These are phyloP conservation scores for Danio choprae DNA, from an alignment of 2,797 vertebrate genomes.

Conservation along the genomic window DNA sequence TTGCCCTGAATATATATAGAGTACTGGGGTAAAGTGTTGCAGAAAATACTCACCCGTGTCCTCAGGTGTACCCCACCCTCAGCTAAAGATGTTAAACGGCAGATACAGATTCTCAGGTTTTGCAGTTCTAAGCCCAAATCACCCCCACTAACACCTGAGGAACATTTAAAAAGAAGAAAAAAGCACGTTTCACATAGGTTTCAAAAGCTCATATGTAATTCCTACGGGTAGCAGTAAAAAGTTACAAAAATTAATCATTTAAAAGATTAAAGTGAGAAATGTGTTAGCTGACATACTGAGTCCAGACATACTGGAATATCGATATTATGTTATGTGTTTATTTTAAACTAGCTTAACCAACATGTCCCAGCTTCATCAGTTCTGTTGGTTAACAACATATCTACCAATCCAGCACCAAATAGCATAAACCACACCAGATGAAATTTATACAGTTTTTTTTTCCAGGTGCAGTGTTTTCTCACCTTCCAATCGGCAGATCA, in stretches of 20 bases:
- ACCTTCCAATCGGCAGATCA: conserved; percentile 85
- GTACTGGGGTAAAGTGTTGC: not conserved
- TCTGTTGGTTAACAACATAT: not conserved
- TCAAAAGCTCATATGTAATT: not conserved
- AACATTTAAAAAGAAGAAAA: conserved; percentile 53
- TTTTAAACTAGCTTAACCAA: not conserved
- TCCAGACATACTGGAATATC: too few relatives aligned
- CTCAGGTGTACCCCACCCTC: conserved; percentile 76
- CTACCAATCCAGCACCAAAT: not conserved
- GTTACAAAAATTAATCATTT: not conserved
- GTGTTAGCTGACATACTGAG: not conserved
- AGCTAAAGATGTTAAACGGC: conserved; percentile 72
- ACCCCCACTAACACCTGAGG: conserved; percentile 65
- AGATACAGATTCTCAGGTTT: conserved; percentile 89
- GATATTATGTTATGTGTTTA: too few relatives aligned
- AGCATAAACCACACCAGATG: not conserved
- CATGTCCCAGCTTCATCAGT: not conserved
- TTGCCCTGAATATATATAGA: not conserved
- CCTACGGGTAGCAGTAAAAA: not conserved
- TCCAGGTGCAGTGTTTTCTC: conserved; percentile 61
- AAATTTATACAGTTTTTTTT: not conserved
- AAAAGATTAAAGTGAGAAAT: not conserved
- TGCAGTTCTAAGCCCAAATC: conserved; percentile 84
- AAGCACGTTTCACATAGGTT: not conserved
- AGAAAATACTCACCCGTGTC: conserved; percentile 85